Conservation (phyloP, 2,888 invertebrate species). For the Tachina fera region DNA sequence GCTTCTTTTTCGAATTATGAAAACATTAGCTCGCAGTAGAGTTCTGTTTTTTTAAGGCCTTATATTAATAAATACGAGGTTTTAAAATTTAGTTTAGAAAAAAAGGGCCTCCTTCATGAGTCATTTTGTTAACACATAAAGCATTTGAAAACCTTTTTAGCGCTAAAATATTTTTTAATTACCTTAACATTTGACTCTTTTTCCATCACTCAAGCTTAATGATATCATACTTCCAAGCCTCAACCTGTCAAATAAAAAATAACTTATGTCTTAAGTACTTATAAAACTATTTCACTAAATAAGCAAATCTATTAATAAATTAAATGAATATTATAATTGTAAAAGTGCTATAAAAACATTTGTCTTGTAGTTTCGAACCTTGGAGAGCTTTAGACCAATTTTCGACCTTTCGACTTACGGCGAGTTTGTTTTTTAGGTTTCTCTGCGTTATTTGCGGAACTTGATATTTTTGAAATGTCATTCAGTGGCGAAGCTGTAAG, state of each 20-base stretch:
- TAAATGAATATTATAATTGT: slow-evolving; percentile 28
- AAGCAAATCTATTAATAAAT: slow-evolving; percentile 18
- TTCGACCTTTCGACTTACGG: slow-evolving; percentile 11
- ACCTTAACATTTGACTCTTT: not conserved
- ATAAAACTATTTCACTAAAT: not conserved
- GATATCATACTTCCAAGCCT: slow-evolving; percentile 1
- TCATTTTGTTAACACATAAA: too few relatives aligned
- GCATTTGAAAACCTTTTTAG: too few relatives aligned
- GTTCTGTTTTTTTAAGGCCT: too few relatives aligned
- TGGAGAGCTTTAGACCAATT: slow-evolving; percentile 9
- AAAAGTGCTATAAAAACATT: not conserved
- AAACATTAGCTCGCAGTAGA: too few relatives aligned
- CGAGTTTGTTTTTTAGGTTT: slow-evolving; percentile 30
- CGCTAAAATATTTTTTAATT: not conserved
- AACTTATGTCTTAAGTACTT: not conserved
- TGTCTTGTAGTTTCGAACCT: not conserved
- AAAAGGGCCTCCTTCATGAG: too few relatives aligned
- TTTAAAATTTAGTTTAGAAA: too few relatives aligned
- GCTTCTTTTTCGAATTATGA: too few relatives aligned
- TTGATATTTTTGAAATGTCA: not conserved
- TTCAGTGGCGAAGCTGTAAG: not conserved
- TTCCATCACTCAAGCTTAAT: not conserved
- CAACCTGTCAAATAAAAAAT: not conserved
- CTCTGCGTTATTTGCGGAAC: not conserved
- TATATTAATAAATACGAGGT: too few relatives aligned